These are phyloP conservation scores for Heliocidaris erythrogramma DNA, from an alignment of 35 echinoderm and acorn worm species.

Conservation along the genomic window DNA sequence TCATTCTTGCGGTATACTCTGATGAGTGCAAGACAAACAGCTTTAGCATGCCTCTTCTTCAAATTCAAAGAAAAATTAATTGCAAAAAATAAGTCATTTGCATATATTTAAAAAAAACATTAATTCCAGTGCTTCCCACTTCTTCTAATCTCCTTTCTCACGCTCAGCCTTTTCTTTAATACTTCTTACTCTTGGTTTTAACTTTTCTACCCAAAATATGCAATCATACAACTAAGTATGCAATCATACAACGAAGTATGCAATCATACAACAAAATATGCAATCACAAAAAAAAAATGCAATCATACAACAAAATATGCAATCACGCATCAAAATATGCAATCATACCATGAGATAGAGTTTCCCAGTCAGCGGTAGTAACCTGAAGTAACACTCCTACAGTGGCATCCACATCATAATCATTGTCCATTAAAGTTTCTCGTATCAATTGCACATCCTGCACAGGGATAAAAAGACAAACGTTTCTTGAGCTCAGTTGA, in stretches of 20 bases:
- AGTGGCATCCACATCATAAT: constrained; percentile 74
- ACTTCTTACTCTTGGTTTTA: no score
- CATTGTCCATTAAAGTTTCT: constrained; percentile 66
- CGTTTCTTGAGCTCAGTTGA: not conserved
- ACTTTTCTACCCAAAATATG: no score
- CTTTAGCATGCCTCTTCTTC: no score
- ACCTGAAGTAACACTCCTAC: constrained; percentile 73
- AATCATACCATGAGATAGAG: not conserved
- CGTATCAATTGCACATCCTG: constrained; percentile 78
- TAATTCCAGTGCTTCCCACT: no score
- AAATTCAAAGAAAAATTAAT: no score
- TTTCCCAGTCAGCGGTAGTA: not conserved
- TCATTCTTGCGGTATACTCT: no score
- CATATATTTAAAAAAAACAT: no score
- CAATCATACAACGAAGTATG: not conserved
- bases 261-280: not conserved
- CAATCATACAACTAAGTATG: no score
- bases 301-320: not conserved
- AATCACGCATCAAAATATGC: not conserved
- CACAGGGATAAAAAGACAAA: not conserved
- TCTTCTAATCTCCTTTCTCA: no score
- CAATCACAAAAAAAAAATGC: not conserved
- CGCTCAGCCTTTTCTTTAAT: no score
- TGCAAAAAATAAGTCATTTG: no score
- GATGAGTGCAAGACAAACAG: no score